Percentiles rank a stretch among this genome's conserved stretches.
Conservation (phyloP, 2,888 invertebrate genomes). For the Cartodere bifasciata region DNA sequence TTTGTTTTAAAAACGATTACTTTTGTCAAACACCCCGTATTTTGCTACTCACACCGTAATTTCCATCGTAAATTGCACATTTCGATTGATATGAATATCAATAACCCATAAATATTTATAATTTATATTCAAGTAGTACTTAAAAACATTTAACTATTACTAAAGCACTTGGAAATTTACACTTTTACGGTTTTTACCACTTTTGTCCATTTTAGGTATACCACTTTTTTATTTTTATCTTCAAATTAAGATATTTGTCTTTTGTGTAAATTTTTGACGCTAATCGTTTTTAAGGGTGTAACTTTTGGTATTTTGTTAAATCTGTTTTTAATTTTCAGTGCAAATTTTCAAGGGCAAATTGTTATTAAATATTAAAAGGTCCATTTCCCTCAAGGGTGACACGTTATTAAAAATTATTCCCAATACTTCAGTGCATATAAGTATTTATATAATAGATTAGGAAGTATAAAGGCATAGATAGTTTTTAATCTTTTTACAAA, state of each 20-base stretch:
- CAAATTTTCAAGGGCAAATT: too few relatives aligned
- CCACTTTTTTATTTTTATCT: too few relatives aligned
- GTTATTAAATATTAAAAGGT: conserved; percentile 10
- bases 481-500: conserved; percentile 34
- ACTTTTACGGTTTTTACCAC: conserved; percentile 15
- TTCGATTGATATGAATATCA: conserved; percentile 37
- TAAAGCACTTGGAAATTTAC: conserved; percentile 29
- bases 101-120: conserved; percentile 35
- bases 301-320: too few relatives aligned
- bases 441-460: conserved; percentile 34
- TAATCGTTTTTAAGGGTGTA: neutral
- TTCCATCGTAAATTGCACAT: conserved; percentile 34
- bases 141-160: conserved; percentile 37
- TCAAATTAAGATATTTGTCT: neutral
- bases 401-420: conserved; percentile 38
- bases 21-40: too few relatives aligned
- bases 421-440: conserved; percentile 39
- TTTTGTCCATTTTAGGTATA: conserved; percentile 5
- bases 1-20: too few relatives aligned
- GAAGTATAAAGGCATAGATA: conserved; percentile 39
- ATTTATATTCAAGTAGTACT: conserved; percentile 37
- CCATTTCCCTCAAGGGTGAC: conserved; percentile 32
- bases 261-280: neutral
- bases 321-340: too few relatives aligned
- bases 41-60: too few relatives aligned